Conservation (phyloP, 2,797 vertebrate species). For the Scarus forsteni region DNA sequence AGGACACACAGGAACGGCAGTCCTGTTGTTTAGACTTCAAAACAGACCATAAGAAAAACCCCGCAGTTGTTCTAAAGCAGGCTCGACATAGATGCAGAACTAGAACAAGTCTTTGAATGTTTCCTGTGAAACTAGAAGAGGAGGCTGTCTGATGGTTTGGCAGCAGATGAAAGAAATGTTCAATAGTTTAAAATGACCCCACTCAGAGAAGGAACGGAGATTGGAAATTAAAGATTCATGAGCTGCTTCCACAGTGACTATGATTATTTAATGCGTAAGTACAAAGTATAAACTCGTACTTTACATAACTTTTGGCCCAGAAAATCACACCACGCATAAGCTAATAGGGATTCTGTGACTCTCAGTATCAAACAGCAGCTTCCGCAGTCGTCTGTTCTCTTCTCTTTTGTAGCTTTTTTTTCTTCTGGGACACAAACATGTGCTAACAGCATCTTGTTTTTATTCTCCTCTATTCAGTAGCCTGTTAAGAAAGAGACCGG, state of each 20-base stretch:
- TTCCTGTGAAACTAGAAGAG: not conserved
- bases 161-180: slow-evolving; percentile 27
- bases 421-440: not conserved
- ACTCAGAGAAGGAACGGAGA: slow-evolving; percentile 1
- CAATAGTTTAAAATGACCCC: not conserved
- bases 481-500: not conserved
- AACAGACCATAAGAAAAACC: not conserved
- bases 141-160: not conserved
- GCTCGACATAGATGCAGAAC: not conserved
- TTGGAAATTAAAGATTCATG: slow-evolving; percentile 29
- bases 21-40: no score
- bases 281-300: slow-evolving; percentile 12
- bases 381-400: not conserved
- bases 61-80: not conserved
- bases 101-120: not conserved
- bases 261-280: slow-evolving; percentile 18
- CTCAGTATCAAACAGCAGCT: not conserved
- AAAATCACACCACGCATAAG: not conserved
- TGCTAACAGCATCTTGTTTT: not conserved
- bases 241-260: slow-evolving; percentile 4
- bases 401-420: not conserved
- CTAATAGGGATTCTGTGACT: not conserved
- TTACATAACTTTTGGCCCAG: slow-evolving; percentile 8
- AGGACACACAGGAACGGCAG: not conserved
- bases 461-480: not conserved